Conservation (phyloP, 64 coral and sea anemone genomes). For the Cladopsammia gracilis region DNA sequence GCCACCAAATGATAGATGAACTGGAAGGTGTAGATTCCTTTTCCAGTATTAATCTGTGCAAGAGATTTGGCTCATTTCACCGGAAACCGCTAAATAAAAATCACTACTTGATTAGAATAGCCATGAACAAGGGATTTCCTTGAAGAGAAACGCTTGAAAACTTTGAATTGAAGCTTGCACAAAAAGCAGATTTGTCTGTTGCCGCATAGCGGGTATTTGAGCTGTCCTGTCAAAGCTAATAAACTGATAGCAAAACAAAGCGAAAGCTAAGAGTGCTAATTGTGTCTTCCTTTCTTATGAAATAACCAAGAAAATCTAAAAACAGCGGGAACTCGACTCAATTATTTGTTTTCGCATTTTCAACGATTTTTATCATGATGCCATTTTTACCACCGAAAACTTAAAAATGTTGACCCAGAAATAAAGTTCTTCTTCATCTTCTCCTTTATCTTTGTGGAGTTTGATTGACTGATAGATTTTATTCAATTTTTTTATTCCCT, state of each 20-base stretch:
- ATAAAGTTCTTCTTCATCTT: too few species aligned
- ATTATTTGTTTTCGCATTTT: too few species aligned
- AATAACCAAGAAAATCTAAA: too few species aligned
- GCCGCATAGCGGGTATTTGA: neutral
- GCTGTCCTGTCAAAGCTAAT: conserved; percentile 18
- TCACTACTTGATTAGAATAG: neutral
- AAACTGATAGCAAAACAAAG: neutral
- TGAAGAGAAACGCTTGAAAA: neutral
- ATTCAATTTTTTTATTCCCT: too few species aligned
- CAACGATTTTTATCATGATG: too few species aligned
- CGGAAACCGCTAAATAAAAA: neutral
- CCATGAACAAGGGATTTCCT: neutral
- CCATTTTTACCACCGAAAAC: neutral
- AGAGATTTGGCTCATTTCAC: neutral
- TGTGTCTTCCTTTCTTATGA: too few species aligned
- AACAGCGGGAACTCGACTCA: too few species aligned
- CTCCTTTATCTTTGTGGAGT: too few species aligned
- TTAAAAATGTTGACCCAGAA: too few species aligned
- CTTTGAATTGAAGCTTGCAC: neutral
- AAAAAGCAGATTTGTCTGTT: conserved; percentile 2
- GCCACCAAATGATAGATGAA: neutral
- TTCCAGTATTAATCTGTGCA: neutral
- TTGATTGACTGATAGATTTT: too few species aligned
- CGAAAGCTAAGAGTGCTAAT: too few species aligned
- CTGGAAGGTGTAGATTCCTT: neutral